Percentiles rank a stretch among this genome's conserved stretches.
These are phyloP conservation scores for Pterostichus niger DNA, from an alignment of 2,888 invertebrate genomes.

Conservation along the genomic window DNA sequence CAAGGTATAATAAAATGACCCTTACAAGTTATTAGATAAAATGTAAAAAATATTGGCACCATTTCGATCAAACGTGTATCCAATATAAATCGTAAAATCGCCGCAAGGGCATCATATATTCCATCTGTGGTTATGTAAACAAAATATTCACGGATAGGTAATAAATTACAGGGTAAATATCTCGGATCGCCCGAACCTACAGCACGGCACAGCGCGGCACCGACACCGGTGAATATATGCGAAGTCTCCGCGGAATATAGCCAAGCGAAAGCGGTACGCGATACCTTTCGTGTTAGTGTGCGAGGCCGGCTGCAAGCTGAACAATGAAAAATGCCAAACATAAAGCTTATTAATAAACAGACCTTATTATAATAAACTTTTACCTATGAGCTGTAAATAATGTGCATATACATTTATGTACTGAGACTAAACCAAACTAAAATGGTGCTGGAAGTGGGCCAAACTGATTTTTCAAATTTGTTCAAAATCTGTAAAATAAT, in stretches of 20 bases:
- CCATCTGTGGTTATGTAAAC: slow-evolving; percentile 55
- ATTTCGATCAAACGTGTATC: slow-evolving; percentile 48
- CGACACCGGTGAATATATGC: not conserved
- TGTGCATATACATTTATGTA: not conserved
- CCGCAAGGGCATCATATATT: slow-evolving; percentile 48
- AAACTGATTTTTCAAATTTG: too few species aligned
- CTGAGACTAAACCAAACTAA: too few species aligned
- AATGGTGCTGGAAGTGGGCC: too few species aligned
- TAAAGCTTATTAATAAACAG: slow-evolving; percentile 38
- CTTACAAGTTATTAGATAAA: slow-evolving; percentile 51
- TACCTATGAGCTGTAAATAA: not conserved
- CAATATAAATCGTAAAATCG: slow-evolving; percentile 52
- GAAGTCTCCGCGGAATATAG: not conserved
- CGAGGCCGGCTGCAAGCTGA: slow-evolving; percentile 22
- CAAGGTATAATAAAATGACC: slow-evolving; percentile 21
- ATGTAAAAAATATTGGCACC: slow-evolving; percentile 50
- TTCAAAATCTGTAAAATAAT: too few species aligned
- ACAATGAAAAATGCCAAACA: slow-evolving; percentile 41
- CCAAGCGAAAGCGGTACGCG: slow-evolving; percentile 1
- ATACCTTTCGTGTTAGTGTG: slow-evolving; percentile 9
- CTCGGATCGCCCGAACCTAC: slow-evolving; percentile 47
- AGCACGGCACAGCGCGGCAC: not conserved
- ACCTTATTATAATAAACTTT: slow-evolving; percentile 40
- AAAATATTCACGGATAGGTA: slow-evolving; percentile 54
- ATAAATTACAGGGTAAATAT: slow-evolving; percentile 60